A percentile compares a stretch with the other conserved stretches of the same genome.
These are phyloP conservation scores for Chaenogobius annularis DNA, from an alignment of 2,113 vertebrate genomes.

Conservation along the genomic window DNA sequence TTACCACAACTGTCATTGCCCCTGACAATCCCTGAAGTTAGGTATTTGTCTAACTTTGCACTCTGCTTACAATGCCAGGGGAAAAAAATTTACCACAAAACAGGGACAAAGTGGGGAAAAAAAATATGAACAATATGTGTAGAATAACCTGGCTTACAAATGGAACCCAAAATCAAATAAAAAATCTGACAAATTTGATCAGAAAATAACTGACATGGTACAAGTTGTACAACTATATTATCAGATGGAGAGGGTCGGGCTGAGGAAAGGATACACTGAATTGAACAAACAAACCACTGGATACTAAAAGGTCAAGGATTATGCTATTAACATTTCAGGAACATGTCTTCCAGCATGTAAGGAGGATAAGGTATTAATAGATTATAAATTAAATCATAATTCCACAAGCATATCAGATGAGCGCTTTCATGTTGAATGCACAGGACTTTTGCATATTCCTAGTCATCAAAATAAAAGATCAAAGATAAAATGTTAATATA, in stretches of 20 bases:
- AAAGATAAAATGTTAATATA: not conserved
- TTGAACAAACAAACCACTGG: too few relatives aligned
- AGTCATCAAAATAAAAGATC: not conserved
- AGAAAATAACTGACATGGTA: too few relatives aligned
- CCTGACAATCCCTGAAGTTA: conserved; percentile 10
- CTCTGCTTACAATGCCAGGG: not conserved
- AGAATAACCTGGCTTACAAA: too few relatives aligned
- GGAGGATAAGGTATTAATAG: not conserved
- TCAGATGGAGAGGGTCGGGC: too few relatives aligned
- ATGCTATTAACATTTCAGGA: not conserved
- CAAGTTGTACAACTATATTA: too few relatives aligned
- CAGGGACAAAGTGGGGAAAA: not conserved
- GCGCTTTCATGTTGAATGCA: not conserved
- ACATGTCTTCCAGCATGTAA: not conserved
- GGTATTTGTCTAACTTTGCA: conserved; percentile 22
- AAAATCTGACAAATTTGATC: not conserved
- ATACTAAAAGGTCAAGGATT: not conserved
- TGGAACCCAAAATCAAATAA: too few relatives aligned
- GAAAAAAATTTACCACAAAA: not conserved
- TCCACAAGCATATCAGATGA: not conserved
- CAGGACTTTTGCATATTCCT: not conserved
- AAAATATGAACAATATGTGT: not conserved
- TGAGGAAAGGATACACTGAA: too few relatives aligned
- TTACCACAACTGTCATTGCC: conserved; percentile 19
- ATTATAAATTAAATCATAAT: not conserved